A percentile compares a stretch with the other conserved stretches of the same genome.
phyloP scores from a whole-genome alignment of 2,888 invertebrate genomes.

The Cyaniris semiargus region DNA sequence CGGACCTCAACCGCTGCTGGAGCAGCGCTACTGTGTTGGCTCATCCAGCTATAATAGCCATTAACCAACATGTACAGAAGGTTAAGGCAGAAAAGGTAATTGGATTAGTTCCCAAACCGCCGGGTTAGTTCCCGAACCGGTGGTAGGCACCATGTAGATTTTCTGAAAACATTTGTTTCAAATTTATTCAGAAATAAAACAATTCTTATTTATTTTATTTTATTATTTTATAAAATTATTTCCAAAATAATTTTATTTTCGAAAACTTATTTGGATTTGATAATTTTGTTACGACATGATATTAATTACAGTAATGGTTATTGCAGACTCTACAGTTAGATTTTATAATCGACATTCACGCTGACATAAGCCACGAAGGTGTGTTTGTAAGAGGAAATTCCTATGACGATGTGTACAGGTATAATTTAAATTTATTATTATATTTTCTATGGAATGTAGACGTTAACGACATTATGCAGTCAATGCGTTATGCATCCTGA shows the following conservation, averaged over 20 bases:
- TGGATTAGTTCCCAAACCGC: too few relatives aligned
- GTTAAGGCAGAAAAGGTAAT: slow-evolving; percentile 88
- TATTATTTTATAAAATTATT: too few relatives aligned
- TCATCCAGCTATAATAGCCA: slow-evolving; percentile 94
- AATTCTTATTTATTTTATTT: too few relatives aligned
- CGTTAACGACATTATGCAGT: too few relatives aligned
- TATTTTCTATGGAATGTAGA: background rate
- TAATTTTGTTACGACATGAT: background rate
- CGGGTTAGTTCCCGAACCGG: too few relatives aligned
- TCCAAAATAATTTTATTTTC: too few relatives aligned
- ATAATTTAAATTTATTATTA: background rate
- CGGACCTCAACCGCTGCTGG: slow-evolving; percentile 97
- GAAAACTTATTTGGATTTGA: background rate
- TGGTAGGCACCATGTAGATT: too few relatives aligned
- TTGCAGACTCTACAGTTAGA: slow-evolving; percentile 86
- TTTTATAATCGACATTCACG: slow-evolving; percentile 97
- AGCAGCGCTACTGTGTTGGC: slow-evolving; percentile 93
- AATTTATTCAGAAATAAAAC: too few relatives aligned
- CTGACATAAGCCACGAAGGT: slow-evolving; percentile 94
- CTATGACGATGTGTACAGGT: slow-evolving; percentile 95
- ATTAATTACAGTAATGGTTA: too few relatives aligned
- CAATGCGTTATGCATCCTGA: too few relatives aligned
- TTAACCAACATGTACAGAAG: slow-evolving; percentile 88
- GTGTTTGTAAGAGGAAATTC: slow-evolving; percentile 97
- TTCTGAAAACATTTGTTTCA: too few relatives aligned